Conservation (phyloP, 2,113 vertebrate genomes). For the Hypocryptadius cinnamomeus region DNA sequence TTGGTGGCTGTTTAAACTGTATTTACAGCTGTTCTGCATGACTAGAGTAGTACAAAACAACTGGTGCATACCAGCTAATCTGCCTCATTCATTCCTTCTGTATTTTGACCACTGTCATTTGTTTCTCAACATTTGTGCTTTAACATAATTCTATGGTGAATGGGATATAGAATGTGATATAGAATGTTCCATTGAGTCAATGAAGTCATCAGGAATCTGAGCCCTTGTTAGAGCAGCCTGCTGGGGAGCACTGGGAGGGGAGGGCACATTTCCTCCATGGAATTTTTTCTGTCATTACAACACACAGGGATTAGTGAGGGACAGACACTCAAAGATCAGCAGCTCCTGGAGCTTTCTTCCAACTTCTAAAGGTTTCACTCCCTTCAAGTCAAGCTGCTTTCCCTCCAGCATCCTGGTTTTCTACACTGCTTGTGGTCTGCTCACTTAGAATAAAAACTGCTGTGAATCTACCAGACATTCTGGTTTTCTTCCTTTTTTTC, state of each 20-base stretch:
- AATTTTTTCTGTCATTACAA: not conserved
- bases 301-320: rapidly evolving
- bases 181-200: not conserved
- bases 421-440: not conserved
- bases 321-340: not conserved
- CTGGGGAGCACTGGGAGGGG: not conserved
- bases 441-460: not conserved
- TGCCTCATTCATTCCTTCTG: not conserved
- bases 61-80: not conserved
- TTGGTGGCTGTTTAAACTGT: not conserved
- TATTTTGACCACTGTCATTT: constrained; percentile 17
- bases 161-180: not conserved
- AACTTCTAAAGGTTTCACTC: not conserved
- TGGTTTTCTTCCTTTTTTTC: not conserved
- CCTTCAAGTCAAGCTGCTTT: not conserved
- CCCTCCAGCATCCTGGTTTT: not conserved
- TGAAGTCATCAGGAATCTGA: not conserved
- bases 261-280: not conserved
- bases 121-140: not conserved
- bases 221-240: not conserved
- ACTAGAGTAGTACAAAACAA: not conserved
- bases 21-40: constrained; percentile 16
- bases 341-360: not conserved
- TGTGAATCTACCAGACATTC: not conserved
- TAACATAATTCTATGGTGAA: not conserved